These are phyloP conservation scores for Epirrhoe alternata DNA, from an alignment of 2,888 invertebrate species.

Conservation along the genomic window DNA sequence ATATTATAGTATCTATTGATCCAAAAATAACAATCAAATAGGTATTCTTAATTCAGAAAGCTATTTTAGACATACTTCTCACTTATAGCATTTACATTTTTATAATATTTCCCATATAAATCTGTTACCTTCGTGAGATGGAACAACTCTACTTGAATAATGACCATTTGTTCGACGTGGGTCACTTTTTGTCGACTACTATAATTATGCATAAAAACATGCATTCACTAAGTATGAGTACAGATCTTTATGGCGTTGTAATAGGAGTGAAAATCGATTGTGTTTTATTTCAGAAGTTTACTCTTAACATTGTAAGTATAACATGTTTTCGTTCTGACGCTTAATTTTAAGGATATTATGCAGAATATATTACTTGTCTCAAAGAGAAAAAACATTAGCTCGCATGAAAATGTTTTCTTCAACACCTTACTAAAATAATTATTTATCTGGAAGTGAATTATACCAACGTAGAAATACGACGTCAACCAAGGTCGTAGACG, in stretches of 20 bases:
- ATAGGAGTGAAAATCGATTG: constrained; percentile 11
- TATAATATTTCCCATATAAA: too few relatives aligned
- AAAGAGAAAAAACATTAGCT: background rate
- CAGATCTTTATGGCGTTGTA: background rate
- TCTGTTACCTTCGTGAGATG: too few relatives aligned
- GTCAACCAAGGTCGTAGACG: too few relatives aligned
- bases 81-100: too few relatives aligned
- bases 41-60: too few relatives aligned
- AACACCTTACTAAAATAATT: background rate
- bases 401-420: background rate
- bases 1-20: too few relatives aligned
- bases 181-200: constrained; percentile 69
- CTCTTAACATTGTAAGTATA: background rate
- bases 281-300: background rate
- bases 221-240: background rate
- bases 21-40: too few relatives aligned
- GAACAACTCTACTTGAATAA: constrained; percentile 57
- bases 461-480: too few relatives aligned
- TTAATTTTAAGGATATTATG: background rate
- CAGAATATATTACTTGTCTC: background rate
- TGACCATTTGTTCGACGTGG: constrained; percentile 65
- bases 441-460: background rate
- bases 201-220: constrained; percentile 15
- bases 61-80: too few relatives aligned
- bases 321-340: background rate